Evolutionary conservation across 2,113 vertebrate species (phyloP).

Genomic region (Dasypus novemcinctus): DNA sequence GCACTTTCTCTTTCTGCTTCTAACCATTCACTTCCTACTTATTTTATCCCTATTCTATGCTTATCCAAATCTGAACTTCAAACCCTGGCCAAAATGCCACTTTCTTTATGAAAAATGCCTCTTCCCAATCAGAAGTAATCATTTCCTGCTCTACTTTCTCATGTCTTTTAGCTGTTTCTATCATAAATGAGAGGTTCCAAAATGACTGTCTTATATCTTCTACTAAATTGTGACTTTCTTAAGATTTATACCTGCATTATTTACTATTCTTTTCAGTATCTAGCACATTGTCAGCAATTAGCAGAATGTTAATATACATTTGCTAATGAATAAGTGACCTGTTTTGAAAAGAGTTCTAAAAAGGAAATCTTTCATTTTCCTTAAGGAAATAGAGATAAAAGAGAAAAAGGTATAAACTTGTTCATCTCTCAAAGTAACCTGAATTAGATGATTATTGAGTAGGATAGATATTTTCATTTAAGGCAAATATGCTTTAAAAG

Average conservation of each 20-base stretch:
- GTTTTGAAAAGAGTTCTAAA: constrained; percentile 16
- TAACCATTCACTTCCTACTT: not conserved
- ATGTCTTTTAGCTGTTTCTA: not conserved
- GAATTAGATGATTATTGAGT: not conserved
- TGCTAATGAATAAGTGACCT: constrained; percentile 45
- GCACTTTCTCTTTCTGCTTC: not conserved
- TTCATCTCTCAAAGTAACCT: constrained; percentile 3
- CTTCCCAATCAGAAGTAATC: not conserved
- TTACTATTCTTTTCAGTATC: not conserved
- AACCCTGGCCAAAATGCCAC: not conserved
- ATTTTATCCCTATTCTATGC: not conserved
- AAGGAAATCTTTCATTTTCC: constrained; percentile 44
- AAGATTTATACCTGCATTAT: not conserved
- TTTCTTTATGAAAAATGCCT: constrained; percentile 46
- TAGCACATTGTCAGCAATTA: constrained; percentile 51
- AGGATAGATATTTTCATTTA: not conserved
- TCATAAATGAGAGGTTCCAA: constrained; percentile 26
- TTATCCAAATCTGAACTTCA: constrained; percentile 47
- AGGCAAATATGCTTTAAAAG: constrained; percentile 26
- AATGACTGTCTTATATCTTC: not conserved
- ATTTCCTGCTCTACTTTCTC: not conserved
- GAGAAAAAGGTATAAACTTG: not conserved
- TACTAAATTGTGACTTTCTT: not conserved
- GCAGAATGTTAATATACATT: constrained; percentile 12
- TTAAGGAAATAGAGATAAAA: constrained; percentile 2